Conservation (phyloP, 2,797 vertebrate species). For the Poecilia wingei region DNA sequence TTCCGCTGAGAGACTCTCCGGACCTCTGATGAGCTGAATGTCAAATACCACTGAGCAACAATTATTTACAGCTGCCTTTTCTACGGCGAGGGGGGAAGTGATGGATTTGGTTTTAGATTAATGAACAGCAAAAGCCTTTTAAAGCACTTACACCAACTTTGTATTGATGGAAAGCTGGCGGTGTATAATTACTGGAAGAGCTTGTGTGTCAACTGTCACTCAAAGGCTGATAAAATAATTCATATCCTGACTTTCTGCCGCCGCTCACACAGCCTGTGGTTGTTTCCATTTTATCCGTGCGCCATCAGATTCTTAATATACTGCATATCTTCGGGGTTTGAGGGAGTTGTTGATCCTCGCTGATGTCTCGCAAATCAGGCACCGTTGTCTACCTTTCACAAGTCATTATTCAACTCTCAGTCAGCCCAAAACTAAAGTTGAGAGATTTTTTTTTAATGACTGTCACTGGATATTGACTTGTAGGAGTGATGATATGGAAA, state of each 20-base stretch:
- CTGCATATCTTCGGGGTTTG: conserved; percentile 34
- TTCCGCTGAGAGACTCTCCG: conserved; percentile 40
- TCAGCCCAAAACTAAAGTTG: conserved; percentile 21
- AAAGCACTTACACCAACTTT: conserved; percentile 57
- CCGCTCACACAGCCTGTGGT: conserved; percentile 19
- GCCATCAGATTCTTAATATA: conserved; percentile 33
- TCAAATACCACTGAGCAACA: conserved; percentile 59
- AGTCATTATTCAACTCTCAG: conserved; percentile 35
- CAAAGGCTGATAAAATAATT: conserved; percentile 58
- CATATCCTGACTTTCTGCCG: conserved; percentile 45
- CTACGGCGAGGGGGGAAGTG: conserved; percentile 48
- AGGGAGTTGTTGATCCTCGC: conserved; percentile 34
- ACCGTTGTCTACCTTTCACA: conserved; percentile 30
- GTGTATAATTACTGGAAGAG: conserved; percentile 44
- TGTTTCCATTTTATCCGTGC: conserved; percentile 44
- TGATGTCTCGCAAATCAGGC: conserved; percentile 31
- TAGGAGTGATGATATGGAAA: conserved; percentile 14
- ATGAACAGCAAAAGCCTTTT: conserved; percentile 68
- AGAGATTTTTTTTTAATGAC: not conserved
- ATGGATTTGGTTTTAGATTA: conserved; percentile 67
- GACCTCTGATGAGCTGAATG: conserved; percentile 49
- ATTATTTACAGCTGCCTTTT: conserved; percentile 67
- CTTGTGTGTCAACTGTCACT: conserved; percentile 66
- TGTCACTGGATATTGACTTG: conserved; percentile 11
- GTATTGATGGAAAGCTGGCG: conserved; percentile 55